A percentile compares a stretch with the other conserved stretches of the same genome.
Evolutionary conservation across 1,140 invertebrate genomes (phyloP).

Genomic region (Aphis gossypii): DNA sequence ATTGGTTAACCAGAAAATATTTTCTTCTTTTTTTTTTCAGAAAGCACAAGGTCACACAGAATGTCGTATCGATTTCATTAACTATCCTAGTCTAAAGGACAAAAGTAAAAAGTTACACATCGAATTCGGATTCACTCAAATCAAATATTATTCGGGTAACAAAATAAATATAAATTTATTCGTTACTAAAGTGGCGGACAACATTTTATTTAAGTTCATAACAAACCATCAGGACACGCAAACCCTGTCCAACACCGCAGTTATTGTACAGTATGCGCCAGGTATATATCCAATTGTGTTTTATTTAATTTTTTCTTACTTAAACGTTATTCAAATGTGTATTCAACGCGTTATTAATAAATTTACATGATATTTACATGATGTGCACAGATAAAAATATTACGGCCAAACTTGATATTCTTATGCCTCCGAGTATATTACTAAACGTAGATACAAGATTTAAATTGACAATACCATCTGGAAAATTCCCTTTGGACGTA

Average conservation of each 20-base stretch:
- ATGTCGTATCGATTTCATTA: constrained; percentile 66
- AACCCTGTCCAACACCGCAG: constrained; percentile 29
- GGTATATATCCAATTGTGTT: not conserved
- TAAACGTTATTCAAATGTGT: not conserved
- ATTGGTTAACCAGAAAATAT: not conserved
- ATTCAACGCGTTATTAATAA: not conserved
- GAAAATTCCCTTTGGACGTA: constrained; percentile 70
- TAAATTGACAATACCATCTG: constrained; percentile 71
- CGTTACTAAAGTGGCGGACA: constrained; percentile 66
- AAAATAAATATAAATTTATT: constrained; percentile 65
- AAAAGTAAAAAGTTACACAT: constrained; percentile 69
- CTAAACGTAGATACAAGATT: constrained; percentile 70
- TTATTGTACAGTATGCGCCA: constrained; percentile 27
- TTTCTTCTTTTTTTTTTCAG: constrained; percentile 61
- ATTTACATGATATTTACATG: not conserved
- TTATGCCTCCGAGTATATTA: constrained; percentile 67
- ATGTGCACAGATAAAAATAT: constrained; percentile 69
- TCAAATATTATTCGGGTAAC: constrained; percentile 65
- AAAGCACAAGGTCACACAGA: constrained; percentile 69
- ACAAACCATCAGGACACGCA: constrained; percentile 46
- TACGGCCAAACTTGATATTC: constrained; percentile 66
- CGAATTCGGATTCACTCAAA: constrained; percentile 68
- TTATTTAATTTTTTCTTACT: not conserved
- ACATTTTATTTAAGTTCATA: constrained; percentile 66
- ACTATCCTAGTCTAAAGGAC: constrained; percentile 65